Conservation (phyloP, 2,888 invertebrate genomes). For the Polia nebulosa region DNA sequence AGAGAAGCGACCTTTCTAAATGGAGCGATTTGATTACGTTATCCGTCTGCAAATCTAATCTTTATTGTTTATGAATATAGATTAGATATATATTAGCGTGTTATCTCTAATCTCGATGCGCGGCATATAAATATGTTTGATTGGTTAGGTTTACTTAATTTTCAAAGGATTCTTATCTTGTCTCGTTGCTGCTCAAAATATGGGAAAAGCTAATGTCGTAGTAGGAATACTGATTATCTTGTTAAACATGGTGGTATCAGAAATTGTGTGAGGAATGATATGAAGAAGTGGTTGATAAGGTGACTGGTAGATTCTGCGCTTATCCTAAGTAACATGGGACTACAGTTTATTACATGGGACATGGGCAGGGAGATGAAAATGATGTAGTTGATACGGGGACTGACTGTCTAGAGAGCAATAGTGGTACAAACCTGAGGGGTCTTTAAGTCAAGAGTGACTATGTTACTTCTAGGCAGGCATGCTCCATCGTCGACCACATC, state of each 20-base stretch:
- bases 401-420: neutral
- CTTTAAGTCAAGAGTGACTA: too few species aligned
- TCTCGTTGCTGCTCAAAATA: accelerated
- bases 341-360: too few species aligned
- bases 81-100: slow-evolving; percentile 1
- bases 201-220: neutral
- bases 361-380: neutral
- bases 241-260: neutral
- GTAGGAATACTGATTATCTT: neutral
- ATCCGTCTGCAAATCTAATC: slow-evolving; percentile 47
- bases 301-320: too few species aligned
- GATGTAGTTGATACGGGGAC: neutral
- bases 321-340: too few species aligned
- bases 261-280: neutral
- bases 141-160: neutral
- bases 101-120: slow-evolving; percentile 3
- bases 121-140: neutral
- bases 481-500: too few species aligned
- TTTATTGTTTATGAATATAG: slow-evolving; percentile 23
- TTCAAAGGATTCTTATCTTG: neutral
- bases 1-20: slow-evolving; percentile 25
- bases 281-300: neutral
- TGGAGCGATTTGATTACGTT: slow-evolving; percentile 14
- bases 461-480: too few species aligned
- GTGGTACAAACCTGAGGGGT: too few species aligned